These are phyloP conservation scores for Leptogaster cylindrica DNA, from an alignment of 2,888 invertebrate genomes.

Conservation along the genomic window DNA sequence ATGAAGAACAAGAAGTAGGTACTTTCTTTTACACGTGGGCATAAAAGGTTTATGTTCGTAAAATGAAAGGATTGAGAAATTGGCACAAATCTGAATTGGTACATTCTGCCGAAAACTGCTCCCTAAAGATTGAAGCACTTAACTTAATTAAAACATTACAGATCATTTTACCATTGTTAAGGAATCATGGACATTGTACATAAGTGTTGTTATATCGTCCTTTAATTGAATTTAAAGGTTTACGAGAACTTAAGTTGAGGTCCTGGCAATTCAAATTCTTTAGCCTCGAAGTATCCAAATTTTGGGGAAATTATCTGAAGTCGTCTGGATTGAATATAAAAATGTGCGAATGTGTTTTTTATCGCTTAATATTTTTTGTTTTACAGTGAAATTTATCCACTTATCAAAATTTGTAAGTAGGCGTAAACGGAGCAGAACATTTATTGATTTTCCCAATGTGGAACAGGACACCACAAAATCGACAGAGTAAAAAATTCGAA, in stretches of 20 bases:
- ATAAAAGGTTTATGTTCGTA: too few species aligned
- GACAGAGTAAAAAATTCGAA: too few species aligned
- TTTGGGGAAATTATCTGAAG: background rate
- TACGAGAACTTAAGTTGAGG: background rate
- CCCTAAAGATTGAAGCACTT: too few species aligned
- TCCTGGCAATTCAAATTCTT: background rate
- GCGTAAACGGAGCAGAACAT: too few species aligned
- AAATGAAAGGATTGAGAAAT: too few species aligned
- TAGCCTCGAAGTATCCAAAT: background rate
- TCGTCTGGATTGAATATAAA: background rate
- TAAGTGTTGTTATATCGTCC: background rate
- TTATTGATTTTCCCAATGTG: too few species aligned
- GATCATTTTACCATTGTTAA: background rate
- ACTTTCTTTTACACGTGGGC: too few species aligned
- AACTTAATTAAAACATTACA: background rate
- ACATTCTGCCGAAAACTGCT: too few species aligned
- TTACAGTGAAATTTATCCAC: background rate
- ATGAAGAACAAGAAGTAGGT: too few species aligned
- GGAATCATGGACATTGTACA: too few species aligned
- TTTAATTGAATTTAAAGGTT: background rate
- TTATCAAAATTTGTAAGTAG: background rate
- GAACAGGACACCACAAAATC: too few species aligned
- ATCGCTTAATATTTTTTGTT: background rate
- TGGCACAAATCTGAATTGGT: too few species aligned
- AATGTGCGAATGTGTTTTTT: background rate